These are phyloP conservation scores for Aplysina aerophoba DNA, from an alignment of 37 sponge, comb jelly and placozoan genomes.

Conservation along the genomic window DNA sequence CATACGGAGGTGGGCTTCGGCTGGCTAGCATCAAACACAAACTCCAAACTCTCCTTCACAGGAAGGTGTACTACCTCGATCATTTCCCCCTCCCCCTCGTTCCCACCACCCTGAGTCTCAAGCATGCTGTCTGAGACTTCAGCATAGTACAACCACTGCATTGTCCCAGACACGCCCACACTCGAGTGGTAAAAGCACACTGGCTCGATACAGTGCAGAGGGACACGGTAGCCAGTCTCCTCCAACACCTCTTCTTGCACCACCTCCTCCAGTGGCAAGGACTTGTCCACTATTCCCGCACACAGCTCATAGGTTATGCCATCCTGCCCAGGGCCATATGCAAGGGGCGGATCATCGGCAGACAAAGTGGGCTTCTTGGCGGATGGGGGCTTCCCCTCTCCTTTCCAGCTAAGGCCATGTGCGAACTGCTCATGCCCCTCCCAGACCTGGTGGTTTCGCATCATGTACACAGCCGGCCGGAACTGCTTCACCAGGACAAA, in stretches of 20 bases:
- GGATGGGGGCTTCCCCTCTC: neutral
- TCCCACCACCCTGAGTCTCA: slow-evolving; percentile 72
- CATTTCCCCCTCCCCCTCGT: slow-evolving; percentile 80
- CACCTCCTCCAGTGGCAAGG: slow-evolving; percentile 66
- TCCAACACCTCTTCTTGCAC: slow-evolving; percentile 87
- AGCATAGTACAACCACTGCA: slow-evolving; percentile 74
- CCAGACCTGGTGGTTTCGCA: slow-evolving; percentile 41
- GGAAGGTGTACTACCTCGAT: slow-evolving; percentile 91
- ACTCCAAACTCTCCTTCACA: slow-evolving; percentile 43
- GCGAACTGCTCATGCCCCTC: slow-evolving; percentile 54
- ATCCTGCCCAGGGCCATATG: slow-evolving; percentile 55
- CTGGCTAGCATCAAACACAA: slow-evolving; percentile 61
- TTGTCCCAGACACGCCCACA: slow-evolving; percentile 77
- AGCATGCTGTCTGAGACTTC: slow-evolving; percentile 91
- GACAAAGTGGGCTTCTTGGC: neutral
- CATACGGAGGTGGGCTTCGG: slow-evolving; percentile 74
- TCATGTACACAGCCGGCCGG: slow-evolving; percentile 90
- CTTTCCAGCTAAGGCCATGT: slow-evolving; percentile 48
- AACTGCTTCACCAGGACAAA: slow-evolving; percentile 91
- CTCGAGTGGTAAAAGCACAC: slow-evolving; percentile 62
- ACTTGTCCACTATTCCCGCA: slow-evolving; percentile 92
- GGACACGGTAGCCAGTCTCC: slow-evolving; percentile 86
- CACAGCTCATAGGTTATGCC: slow-evolving; percentile 92
- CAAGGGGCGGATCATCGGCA: neutral
- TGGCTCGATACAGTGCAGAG: slow-evolving; percentile 56